A percentile compares a stretch with the other conserved stretches of the same genome.
Evolutionary conservation across 2,113 vertebrate genomes (phyloP).

Genomic region (Polyodon spathula): DNA sequence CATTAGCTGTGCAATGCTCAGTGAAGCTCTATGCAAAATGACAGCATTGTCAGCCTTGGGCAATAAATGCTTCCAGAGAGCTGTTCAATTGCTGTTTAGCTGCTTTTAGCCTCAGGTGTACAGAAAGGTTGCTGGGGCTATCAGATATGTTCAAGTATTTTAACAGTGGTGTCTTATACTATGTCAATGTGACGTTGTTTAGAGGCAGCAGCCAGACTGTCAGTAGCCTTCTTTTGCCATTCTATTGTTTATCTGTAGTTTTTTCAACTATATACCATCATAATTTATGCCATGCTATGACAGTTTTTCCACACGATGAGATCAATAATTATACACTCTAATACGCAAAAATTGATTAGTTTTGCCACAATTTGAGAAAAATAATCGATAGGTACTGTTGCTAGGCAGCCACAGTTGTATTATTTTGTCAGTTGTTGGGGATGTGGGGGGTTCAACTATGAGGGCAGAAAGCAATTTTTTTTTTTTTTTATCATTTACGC

Average conservation of each 20-base stretch:
- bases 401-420: too few species aligned
- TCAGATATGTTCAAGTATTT: conserved; percentile 55
- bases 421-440: too few species aligned
- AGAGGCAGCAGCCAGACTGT: not conserved
- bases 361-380: too few species aligned
- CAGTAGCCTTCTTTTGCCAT: not conserved
- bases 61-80: conserved; percentile 53
- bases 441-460: too few species aligned
- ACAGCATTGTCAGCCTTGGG: conserved; percentile 49
- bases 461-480: too few species aligned
- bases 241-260: not conserved
- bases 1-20: conserved; percentile 30
- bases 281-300: not conserved
- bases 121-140: conserved; percentile 48
- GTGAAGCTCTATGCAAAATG: conserved; percentile 51
- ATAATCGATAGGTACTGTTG: too few species aligned
- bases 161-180: conserved; percentile 41
- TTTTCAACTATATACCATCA: not conserved
- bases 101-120: conserved; percentile 46
- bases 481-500: too few species aligned
- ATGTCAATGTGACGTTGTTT: conserved; percentile 20
- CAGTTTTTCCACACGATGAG: too few species aligned
- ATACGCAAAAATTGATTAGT: too few species aligned
- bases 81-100: conserved; percentile 54
- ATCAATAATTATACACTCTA: too few species aligned